Conservation (phyloP, 2,797 vertebrate genomes). For the Malacoraja senta region DNA sequence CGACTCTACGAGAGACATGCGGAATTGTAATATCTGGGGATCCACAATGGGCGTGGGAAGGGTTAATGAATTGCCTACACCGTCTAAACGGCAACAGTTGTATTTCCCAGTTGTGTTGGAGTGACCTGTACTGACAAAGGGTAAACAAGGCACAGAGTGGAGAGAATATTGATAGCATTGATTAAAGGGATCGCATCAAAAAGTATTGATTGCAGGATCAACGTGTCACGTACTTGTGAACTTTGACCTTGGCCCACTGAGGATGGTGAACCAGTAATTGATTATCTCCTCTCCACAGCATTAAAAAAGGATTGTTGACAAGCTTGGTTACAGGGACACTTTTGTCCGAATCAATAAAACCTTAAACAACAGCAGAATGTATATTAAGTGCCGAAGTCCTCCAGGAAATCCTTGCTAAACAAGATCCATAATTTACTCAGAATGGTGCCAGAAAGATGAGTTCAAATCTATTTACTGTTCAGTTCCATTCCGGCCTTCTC, state of each 20-base stretch:
- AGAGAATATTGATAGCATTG: not conserved
- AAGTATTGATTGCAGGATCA: not conserved
- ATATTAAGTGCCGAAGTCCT: not conserved
- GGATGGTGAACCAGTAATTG: not conserved
- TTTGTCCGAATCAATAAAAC: constrained; percentile 26
- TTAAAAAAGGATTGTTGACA: not conserved
- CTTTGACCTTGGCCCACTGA: not conserved
- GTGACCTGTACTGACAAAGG: not conserved
- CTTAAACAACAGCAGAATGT: constrained; percentile 8
- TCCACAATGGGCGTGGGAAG: not conserved
- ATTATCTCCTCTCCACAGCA: not conserved
- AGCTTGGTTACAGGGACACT: not conserved
- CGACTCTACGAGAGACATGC: no score
- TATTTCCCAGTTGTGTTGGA: not conserved
- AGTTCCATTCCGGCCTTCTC: not conserved
- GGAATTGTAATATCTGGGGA: not conserved
- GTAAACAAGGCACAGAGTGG: not conserved
- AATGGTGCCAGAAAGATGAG: not conserved
- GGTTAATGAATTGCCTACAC: not conserved
- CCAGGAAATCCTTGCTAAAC: not conserved
- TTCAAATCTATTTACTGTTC: constrained; percentile 26
- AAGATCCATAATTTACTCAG: not conserved
- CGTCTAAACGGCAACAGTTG: not conserved
- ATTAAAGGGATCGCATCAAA: not conserved
- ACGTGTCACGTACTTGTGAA: not conserved